These are phyloP conservation scores for Rhinichthys osculus DNA, from an alignment of 2,797 vertebrate genomes.

Conservation along the genomic window DNA sequence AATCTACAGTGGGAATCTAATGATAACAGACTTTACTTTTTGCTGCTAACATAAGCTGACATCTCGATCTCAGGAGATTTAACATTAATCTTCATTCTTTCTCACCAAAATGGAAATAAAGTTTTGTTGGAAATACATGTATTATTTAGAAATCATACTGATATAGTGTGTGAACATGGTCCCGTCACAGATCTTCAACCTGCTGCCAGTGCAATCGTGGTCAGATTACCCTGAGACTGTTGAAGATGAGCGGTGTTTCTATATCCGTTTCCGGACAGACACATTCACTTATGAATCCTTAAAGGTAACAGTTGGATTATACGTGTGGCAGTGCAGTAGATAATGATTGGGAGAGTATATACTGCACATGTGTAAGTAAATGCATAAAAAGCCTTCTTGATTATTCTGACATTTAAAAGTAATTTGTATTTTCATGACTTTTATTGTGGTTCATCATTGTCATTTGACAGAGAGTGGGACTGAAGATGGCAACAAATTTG, in stretches of 20 bases:
- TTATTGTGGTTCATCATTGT: neutral
- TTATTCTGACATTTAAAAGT: neutral
- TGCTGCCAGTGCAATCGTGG: conserved; percentile 34
- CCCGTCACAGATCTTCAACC: conserved; percentile 46
- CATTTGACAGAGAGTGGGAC: no score
- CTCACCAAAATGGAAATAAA: neutral
- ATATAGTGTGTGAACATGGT: neutral
- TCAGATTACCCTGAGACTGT: neutral
- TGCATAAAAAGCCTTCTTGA: neutral
- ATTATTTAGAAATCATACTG: neutral
- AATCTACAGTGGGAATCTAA: neutral
- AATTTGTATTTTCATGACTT: neutral
- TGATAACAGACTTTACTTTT: neutral
- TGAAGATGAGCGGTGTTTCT: conserved; percentile 38
- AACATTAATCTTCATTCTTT: neutral
- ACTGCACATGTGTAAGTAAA: neutral
- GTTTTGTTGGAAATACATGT: neutral
- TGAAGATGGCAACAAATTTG: no score
- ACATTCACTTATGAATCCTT: neutral
- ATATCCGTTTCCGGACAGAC: neutral
- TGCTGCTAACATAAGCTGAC: neutral
- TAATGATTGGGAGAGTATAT: neutral
- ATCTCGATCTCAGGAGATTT: neutral
- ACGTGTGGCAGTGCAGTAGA: neutral
- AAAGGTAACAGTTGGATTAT: conserved; percentile 37